Evolutionary conservation across 2,888 invertebrate species (phyloP), one percentile per base, ranked within the genome.

Genomic region (Thymelicus sylvestris): DNA sequence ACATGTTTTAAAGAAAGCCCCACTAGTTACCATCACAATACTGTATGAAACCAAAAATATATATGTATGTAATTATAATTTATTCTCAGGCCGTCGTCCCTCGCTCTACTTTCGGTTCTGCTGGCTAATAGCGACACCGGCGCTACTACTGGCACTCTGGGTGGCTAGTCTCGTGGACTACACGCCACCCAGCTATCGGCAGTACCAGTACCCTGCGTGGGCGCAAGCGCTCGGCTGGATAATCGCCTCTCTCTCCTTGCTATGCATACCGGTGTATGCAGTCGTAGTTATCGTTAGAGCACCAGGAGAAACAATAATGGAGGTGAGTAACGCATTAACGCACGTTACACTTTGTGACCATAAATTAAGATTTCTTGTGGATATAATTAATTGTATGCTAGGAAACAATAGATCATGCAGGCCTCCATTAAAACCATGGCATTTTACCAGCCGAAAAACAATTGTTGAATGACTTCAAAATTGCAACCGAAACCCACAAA

Each of bases 111-210:
- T 98, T 83, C 95, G 97, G 77, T 95, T 97, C 76, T 98, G 98
- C 84, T 98, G 98, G 98, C 93, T 97, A 69, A 89, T 97, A 74
- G 96, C 97, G 15, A 95, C 97, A 12, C 98, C 98, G 0, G 93
- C 97, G 60, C 91, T 98, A 72, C 95, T 98, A 71, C 90, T 98
- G 94, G 96, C 96, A 19, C 95, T 98, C 67, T 98, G 98, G 98
- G 96, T 98, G 70, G 97, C 98, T 80, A 97, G 97, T 80, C 94
- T 98, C 83, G 96, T 98, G 71, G 98, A 98, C 89, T 98, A 98
- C 87, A 96, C 96, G 79, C 96, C 97, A 61, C 97, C 98, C 10
- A 96, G 96, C 44, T 97, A 98, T 86, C 96, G 97, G 77, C 97
- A 97, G 80, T 97, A 97, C 72, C 94, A 94, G 70, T 98, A 97